These are phyloP conservation scores for Dryadula phaetusa DNA, from an alignment of 2,888 invertebrate species.

Conservation along the genomic window DNA sequence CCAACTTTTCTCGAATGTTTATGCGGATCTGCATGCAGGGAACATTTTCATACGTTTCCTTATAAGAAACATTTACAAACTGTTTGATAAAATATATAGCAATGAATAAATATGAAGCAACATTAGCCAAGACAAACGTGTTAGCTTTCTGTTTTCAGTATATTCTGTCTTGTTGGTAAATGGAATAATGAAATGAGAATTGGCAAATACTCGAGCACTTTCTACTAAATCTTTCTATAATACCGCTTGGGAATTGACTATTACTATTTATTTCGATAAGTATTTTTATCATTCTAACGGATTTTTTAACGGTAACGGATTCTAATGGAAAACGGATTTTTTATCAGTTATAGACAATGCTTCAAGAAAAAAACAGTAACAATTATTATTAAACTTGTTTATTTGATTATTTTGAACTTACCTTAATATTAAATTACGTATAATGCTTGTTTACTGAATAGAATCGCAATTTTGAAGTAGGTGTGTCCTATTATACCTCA, in stretches of 20 bases:
- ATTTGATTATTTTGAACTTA: neutral
- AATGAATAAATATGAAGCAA: conserved; percentile 11
- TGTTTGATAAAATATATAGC: neutral
- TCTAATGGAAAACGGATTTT: too few species aligned
- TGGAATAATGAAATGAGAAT: neutral
- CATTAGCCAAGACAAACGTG: neutral
- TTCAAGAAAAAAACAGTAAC: too few species aligned
- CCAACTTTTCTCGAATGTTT: conserved; percentile 17
- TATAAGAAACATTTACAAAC: neutral
- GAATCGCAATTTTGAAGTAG: conserved; percentile 41
- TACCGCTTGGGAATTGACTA: too few species aligned
- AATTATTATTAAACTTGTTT: too few species aligned
- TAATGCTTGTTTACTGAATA: conserved; percentile 6
- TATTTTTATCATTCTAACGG: too few species aligned
- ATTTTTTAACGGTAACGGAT: too few species aligned
- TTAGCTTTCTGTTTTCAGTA: neutral
- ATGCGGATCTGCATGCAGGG: neutral
- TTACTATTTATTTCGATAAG: too few species aligned
- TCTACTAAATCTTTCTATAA: neutral
- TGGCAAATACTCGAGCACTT: neutral
- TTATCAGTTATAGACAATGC: too few species aligned
- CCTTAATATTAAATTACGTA: neutral
- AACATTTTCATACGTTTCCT: neutral
- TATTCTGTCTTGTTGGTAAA: neutral
- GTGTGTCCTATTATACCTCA: conserved; percentile 48